Conservation (phyloP, 2,113 vertebrate genomes). For the Xiphophorus maculatus region DNA sequence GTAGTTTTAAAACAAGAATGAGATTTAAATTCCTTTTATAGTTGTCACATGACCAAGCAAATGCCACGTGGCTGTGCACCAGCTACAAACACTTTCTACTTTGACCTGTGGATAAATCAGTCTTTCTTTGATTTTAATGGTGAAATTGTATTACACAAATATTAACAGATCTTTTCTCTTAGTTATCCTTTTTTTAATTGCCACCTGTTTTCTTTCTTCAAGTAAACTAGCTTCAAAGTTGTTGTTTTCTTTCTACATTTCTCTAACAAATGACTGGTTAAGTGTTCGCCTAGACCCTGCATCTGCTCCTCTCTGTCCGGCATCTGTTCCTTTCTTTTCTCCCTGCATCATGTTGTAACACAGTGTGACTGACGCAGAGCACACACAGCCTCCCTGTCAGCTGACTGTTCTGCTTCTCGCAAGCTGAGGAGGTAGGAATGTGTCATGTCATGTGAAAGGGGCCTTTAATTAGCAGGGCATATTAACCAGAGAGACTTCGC, state of each 20-base stretch:
- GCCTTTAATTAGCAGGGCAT: constrained; percentile 13
- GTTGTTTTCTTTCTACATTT: not conserved
- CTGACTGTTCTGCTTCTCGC: constrained; percentile 18
- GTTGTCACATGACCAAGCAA: too few relatives aligned
- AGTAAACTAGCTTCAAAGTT: not conserved
- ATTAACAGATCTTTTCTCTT: not conserved
- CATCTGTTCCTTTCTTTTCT: not conserved
- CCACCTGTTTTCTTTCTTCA: not conserved
- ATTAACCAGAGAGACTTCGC: not conserved
- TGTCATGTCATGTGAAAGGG: constrained; percentile 24
- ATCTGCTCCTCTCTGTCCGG: not conserved
- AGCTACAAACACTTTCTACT: not conserved
- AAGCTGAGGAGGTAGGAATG: not conserved
- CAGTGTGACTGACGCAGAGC: constrained; percentile 37
- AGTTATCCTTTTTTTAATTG: not conserved
- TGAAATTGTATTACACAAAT: not conserved
- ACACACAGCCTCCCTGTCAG: constrained; percentile 49
- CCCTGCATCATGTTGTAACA: constrained; percentile 10
- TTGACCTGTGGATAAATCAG: not conserved
- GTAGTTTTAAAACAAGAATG: too few relatives aligned
- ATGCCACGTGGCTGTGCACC: not conserved
- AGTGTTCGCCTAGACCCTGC: constrained; percentile 15
- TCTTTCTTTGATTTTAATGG: not conserved
- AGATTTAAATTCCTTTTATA: too few relatives aligned
- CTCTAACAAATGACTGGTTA: not conserved